Percentiles rank a stretch among this genome's conserved stretches.
Conservation (phyloP, 2,113 vertebrate genomes). For the Sebastes schlegelii region DNA sequence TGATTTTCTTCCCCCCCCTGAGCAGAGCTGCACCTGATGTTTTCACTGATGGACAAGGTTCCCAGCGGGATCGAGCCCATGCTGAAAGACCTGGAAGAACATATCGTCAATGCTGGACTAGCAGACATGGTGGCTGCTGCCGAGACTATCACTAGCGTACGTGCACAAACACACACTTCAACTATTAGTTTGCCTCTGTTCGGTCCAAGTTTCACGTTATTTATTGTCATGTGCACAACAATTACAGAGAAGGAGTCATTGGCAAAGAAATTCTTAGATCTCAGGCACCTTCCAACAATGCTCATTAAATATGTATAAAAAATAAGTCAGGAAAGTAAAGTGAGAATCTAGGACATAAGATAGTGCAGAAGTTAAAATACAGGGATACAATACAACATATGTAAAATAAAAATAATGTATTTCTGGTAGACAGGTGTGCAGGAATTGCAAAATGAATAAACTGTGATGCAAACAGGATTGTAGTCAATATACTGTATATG, state of each 20-base stretch:
- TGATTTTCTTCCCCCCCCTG: background rate
- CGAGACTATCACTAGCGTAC: constrained; percentile 96
- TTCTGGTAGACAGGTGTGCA: background rate
- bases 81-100: constrained; percentile 97
- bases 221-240: background rate
- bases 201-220: background rate
- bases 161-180: constrained; percentile 19
- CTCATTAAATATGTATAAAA: background rate
- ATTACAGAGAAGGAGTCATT: background rate
- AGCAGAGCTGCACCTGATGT: constrained; percentile 95
- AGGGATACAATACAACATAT: background rate
- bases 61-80: constrained; percentile 96
- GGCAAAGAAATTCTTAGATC: background rate
- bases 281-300: background rate
- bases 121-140: constrained; percentile 98
- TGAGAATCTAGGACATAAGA: background rate
- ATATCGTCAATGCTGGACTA: constrained; percentile 95
- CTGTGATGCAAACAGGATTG: no score
- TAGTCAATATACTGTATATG: no score
- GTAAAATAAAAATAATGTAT: background rate
- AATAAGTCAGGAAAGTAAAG: background rate
- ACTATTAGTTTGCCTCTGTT: background rate
- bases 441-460: no score
- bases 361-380: background rate
- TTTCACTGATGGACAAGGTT: constrained; percentile 98